Conservation (phyloP, 2,888 invertebrate species). For the Cyaniris semiargus region DNA sequence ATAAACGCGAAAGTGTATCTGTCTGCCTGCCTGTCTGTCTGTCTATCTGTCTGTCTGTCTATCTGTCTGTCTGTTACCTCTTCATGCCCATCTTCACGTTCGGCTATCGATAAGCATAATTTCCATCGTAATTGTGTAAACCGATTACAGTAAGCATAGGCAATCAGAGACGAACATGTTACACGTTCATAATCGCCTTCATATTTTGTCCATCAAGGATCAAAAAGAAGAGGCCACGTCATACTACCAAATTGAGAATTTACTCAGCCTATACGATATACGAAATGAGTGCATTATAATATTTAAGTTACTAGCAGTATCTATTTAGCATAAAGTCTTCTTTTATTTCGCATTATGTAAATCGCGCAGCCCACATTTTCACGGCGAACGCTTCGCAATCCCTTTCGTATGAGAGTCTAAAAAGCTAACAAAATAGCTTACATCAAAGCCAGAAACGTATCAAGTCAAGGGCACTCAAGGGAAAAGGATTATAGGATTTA, state of each 20-base stretch:
- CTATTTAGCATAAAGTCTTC: neutral
- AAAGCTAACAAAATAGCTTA: neutral
- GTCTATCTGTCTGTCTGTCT: no score
- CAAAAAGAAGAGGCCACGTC: neutral
- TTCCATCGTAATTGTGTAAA: no score
- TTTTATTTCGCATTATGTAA: constrained; percentile 5
- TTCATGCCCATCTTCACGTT: no score
- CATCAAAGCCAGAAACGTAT: constrained; percentile 6
- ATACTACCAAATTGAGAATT: neutral
- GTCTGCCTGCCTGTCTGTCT: no score
- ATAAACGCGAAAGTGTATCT: no score
- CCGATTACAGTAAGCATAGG: no score
- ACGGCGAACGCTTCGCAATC: neutral
- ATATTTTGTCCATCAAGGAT: no score
- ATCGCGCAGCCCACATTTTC: neutral
- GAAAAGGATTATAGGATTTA: neutral
- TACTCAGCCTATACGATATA: neutral
- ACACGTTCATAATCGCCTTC: no score
- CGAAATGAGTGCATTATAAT: neutral
- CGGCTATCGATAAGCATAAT: no score
- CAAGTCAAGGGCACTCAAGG: neutral
- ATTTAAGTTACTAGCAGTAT: neutral
- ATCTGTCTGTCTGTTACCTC: no score
- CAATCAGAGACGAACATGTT: no score
- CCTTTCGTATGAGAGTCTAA: neutral